Base-by-base conservation (phyloP, 1,140 invertebrate genomes). In the Mya arenaria region DNA sequence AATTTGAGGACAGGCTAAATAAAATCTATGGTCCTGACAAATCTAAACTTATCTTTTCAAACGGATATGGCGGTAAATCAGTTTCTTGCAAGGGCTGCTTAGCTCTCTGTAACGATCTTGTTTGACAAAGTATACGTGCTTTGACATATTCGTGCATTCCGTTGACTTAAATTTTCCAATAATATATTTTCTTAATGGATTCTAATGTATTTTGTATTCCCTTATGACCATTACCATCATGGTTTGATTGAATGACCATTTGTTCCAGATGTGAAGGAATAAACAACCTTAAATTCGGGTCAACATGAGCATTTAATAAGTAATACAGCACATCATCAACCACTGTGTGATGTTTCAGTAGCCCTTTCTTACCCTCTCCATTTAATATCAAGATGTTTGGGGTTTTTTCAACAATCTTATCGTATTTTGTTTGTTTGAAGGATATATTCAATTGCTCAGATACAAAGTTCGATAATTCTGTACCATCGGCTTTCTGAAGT, bases 151-250 rank as follows among this genome's bases (percentile, higher is more conserved):
- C 23, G 56, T 56, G 13, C 13, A 86, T 2, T 52, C 81, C 34
- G 73, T 74, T 74, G 34, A 36, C 81, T 34, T 84, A 15, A 10
- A 63, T 84, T 25, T 68, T 71, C 36, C 58, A 79, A 39, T 36
- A 86, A 41, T 82, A 82, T 44, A 73, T 78, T 48, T n/a, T 17
- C 10, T 68, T 71, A 0, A 82, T 78, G 15, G 65, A 23, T 28
- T 83, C 69, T 65, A 56, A 86, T 1, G 78, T 81, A 25, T 82
- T 82, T 6, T 86, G 82, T n/a, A 82, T 10, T 5, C 66, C 85
- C 48, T 74, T 48, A 58, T 86, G 85, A 5, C 77, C 72, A 52
- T 63, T 48, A 23, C 56, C 5, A 56, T 84, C 73, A 56, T 86
- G 85, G 25, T 79, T 83, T 48, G 75, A 52, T 28, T 65, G 25